Percentiles rank a stretch among this genome's conserved stretches.
Conservation (phyloP, 2,888 invertebrate species). For the Parnassius mnemosyne region DNA sequence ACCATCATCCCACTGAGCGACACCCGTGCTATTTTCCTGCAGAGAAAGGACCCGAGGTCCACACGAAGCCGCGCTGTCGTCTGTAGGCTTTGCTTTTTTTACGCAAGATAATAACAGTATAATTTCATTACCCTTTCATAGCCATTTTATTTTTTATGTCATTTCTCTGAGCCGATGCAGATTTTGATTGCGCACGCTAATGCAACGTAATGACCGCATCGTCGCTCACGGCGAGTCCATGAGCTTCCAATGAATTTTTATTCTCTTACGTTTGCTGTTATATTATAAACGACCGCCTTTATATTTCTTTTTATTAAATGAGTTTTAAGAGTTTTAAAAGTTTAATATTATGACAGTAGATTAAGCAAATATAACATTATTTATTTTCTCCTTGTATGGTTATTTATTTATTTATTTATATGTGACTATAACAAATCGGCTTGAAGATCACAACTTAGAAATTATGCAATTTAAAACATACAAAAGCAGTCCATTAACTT, state of each 20-base stretch:
- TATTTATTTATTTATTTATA: no score
- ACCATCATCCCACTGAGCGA: neutral
- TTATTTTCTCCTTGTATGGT: no score
- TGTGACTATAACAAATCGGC: no score
- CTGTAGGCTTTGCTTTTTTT: conserved; percentile 18
- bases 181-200: conserved; percentile 18
- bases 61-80: neutral
- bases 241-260: neutral
- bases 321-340: no score
- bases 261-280: no score
- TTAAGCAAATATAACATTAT: no score
- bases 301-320: no score
- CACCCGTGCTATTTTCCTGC: conserved; percentile 1
- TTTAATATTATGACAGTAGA: no score
- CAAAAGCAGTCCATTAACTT: no score
- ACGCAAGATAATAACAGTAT: conserved; percentile 15
- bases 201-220: conserved; percentile 9
- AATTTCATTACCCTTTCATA: conserved; percentile 25
- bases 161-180: conserved; percentile 14
- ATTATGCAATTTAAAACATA: no score
- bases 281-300: no score
- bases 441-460: no score
- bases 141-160: conserved; percentile 18
- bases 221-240: neutral
- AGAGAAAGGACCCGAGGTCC: conserved; percentile 1